These are phyloP conservation scores for Epistrophella euchroma DNA, from an alignment of 2,888 invertebrate species.

Conservation along the genomic window DNA sequence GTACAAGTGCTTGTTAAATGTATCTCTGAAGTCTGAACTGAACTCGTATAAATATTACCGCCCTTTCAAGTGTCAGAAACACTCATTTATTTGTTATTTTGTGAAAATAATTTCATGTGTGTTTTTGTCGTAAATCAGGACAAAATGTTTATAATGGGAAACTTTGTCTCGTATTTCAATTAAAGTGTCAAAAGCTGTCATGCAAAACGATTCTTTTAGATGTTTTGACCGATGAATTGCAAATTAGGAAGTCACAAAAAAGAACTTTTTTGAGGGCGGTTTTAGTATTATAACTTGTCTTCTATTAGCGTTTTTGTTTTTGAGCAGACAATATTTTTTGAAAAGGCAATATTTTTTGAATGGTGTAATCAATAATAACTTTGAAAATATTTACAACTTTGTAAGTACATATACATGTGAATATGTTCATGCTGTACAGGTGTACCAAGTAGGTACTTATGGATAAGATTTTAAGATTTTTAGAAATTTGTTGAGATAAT, in stretches of 20 bases:
- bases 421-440: too few species aligned
- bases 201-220: neutral
- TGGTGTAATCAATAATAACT: too few species aligned
- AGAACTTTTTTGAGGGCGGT: too few species aligned
- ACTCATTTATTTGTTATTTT: conserved; percentile 4
- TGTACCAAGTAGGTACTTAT: too few species aligned
- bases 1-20: neutral
- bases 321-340: too few species aligned
- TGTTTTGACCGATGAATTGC: neutral
- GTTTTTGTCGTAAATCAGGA: neutral
- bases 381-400: too few species aligned
- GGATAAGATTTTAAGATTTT: too few species aligned
- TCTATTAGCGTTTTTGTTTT: too few species aligned
- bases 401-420: too few species aligned
- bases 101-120: neutral
- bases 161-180: conserved; percentile 7
- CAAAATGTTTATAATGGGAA: conserved; percentile 4
- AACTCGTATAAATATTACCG: conserved; percentile 2
- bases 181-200: neutral
- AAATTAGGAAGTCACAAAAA: neutral
- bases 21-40: conserved; percentile 9
- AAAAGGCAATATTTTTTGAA: too few species aligned
- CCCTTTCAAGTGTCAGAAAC: conserved; percentile 24
- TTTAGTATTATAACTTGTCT: too few species aligned
- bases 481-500: too few species aligned